Conservation (phyloP, 2,113 vertebrate genomes). For the Gracilinanus agilis region DNA sequence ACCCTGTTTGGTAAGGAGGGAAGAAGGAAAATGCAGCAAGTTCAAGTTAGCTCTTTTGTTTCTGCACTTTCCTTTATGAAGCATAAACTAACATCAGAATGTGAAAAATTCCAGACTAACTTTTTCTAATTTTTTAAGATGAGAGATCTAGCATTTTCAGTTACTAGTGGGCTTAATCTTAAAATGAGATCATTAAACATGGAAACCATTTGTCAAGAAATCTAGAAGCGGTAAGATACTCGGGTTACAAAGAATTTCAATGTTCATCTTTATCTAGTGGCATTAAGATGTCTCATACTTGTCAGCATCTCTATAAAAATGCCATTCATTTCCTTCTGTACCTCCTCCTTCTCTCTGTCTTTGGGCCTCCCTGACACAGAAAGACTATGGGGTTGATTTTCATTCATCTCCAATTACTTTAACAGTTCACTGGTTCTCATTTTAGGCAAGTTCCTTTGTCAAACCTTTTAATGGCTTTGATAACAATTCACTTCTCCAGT, state of each 20-base stretch:
- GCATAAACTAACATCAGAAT: accelerated
- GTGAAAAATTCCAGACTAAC: neutral
- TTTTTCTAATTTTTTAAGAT: neutral
- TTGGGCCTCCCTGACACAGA: neutral
- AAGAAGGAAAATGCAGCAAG: constrained; percentile 32
- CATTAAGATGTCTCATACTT: neutral
- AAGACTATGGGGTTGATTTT: too few species aligned
- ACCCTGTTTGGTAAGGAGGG: constrained; percentile 80
- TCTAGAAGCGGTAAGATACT: neutral
- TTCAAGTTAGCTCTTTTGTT: constrained; percentile 3
- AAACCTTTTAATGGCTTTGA: accelerated
- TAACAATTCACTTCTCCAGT: neutral
- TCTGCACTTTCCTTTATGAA: neutral
- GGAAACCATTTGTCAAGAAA: constrained; percentile 18
- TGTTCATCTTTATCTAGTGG: neutral
- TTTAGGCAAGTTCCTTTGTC: neutral
- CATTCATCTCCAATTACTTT: accelerated
- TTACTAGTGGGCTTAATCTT: neutral
- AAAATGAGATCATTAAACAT: neutral
- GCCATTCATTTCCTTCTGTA: neutral
- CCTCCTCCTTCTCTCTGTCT: neutral
- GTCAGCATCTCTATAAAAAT: neutral
- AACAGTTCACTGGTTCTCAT: neutral
- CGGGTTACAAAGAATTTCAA: neutral
- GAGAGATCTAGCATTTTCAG: neutral